These are phyloP conservation scores for Aulostomus chinensis DNA, from an alignment of 2,797 vertebrate genomes.

Conservation along the genomic window DNA sequence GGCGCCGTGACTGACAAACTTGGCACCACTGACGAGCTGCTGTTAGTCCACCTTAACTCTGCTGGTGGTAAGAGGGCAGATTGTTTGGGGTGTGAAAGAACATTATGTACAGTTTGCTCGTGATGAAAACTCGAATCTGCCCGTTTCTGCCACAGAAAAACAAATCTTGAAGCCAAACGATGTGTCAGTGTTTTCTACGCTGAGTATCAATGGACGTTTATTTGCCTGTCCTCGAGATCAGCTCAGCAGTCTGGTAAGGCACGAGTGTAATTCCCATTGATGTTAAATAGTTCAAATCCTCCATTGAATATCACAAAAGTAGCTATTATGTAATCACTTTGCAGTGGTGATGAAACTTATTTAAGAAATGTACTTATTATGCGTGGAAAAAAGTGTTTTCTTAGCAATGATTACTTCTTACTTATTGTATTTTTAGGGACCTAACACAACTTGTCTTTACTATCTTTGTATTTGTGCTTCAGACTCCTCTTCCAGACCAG, in stretches of 20 bases:
- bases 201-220: conserved; percentile 91
- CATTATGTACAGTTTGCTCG: not conserved
- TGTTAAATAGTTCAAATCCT: too few relatives aligned
- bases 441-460: too few relatives aligned
- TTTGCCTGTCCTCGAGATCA: conserved; percentile 92
- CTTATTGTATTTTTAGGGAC: too few relatives aligned
- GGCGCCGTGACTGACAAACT: conserved; percentile 90
- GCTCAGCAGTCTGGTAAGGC: conserved; percentile 88
- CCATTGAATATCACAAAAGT: too few relatives aligned
- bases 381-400: too few relatives aligned
- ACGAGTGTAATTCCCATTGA: too few relatives aligned
- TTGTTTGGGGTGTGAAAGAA: too few relatives aligned
- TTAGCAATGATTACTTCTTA: not conserved
- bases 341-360: too few relatives aligned
- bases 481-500: conserved; percentile 93
- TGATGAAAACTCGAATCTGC: not conserved
- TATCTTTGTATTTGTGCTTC: conserved; percentile 18
- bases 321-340: too few relatives aligned
- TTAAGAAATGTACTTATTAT: not conserved
- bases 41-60: conserved; percentile 91
- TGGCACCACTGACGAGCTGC: conserved; percentile 88
- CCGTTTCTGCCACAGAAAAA: conserved; percentile 83
- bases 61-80: conserved; percentile 85
- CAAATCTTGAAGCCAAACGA: conserved; percentile 92
- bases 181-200: conserved; percentile 93